Evolutionary conservation across 2,797 vertebrate genomes (phyloP), one percentile per base, ranked within the genome.

Genomic region (Cossypha niveicapilla): DNA sequence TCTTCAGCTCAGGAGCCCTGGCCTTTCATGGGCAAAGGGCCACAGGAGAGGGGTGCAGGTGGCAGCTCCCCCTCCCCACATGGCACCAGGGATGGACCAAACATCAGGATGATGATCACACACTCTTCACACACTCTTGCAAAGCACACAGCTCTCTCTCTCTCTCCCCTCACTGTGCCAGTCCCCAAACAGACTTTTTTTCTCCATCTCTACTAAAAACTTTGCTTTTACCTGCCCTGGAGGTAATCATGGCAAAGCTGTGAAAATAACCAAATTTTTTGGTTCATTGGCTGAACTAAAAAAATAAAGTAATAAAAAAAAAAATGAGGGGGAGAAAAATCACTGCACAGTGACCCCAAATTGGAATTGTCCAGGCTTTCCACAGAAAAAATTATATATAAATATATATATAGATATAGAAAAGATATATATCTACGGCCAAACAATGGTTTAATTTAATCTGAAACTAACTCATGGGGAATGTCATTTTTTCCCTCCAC

Each of bases 361-460:
- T 6, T 68, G 60, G 79, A 95, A 95, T 44, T 54, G 47, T 37
- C 47, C 58, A 62, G 25, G 39, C 7, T 90, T 44, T 84, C 54
- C 66, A 41, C 0, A 1, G 48, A 77, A 76, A 47, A 85, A 22
- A 10, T 24, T 8, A 94, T 15, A 80, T 28, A 56, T 8, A 60
- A 24, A 77, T 17, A 37, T 12, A 27, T 7, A 44, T 24, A 13
- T 28, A 44, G 11, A 62, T 51, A 54, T 18, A 42, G 12, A 11
- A 35, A 65, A 58, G 1, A 65, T 2, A 44, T 7, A 45, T 27
- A 48, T 63, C 62, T 58, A 16, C 56, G 60, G 61, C 71, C 91
- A 92, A 82, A 80, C 63, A 89, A 63, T 70, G 37, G 86, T 79
- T 95, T 85, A 79, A 95, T 92, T 93, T 85, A 80, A 80, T 92